These are phyloP conservation scores for Drosophila silvestris DNA, from an alignment of 2,888 invertebrate genomes.

Conservation along the genomic window DNA sequence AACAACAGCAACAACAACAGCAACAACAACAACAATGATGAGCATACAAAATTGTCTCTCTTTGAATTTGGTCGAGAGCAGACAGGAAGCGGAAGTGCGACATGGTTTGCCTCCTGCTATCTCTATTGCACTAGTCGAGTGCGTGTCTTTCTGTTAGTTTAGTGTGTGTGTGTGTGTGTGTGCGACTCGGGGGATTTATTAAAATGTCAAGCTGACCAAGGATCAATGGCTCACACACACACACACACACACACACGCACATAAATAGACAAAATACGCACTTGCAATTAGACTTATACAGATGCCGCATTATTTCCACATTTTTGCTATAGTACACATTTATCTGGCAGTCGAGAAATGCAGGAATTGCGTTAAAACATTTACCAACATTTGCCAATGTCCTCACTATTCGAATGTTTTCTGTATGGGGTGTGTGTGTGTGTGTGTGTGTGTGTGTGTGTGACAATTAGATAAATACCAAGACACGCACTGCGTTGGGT, in stretches of 20 bases:
- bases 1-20: constrained; percentile 11
- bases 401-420: background rate
- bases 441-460: constrained; percentile 44
- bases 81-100: constrained; percentile 73
- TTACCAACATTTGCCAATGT: constrained; percentile 31
- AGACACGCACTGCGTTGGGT: constrained; percentile 49
- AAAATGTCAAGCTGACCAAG: constrained; percentile 63
- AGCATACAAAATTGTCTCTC: constrained; percentile 37
- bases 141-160: constrained; percentile 2
- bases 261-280: constrained; percentile 15
- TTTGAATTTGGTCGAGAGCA: constrained; percentile 38
- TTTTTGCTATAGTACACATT: constrained; percentile 63
- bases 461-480: constrained; percentile 79
- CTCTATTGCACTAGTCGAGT: constrained; percentile 3
- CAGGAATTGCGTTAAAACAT: constrained; percentile 67
- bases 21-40: constrained; percentile 26
- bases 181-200: constrained; percentile 67
- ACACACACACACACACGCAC: constrained; percentile 17
- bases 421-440: constrained; percentile 10
- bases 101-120: constrained; percentile 46
- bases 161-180: constrained; percentile 13
- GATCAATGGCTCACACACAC: constrained; percentile 64
- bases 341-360: constrained; percentile 62
- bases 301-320: constrained; percentile 70
- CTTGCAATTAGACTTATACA: constrained; percentile 68